Evolutionary conservation across 2,888 invertebrate genomes (phyloP), one percentile per base, ranked within the genome.

Genomic region (Rotaria magnacalcarata): DNA sequence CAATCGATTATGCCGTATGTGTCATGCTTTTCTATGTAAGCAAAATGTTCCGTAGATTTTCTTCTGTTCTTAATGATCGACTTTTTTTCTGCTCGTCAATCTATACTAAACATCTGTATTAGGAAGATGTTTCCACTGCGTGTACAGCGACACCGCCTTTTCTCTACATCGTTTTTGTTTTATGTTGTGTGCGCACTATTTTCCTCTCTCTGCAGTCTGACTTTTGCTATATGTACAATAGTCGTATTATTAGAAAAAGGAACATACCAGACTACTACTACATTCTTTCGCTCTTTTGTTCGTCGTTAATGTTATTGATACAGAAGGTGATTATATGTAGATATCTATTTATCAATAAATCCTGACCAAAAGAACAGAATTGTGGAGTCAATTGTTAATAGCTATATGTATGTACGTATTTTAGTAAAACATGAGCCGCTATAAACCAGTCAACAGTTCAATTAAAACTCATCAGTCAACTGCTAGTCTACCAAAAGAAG

Each of bases 401-500:
- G n/a, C n/a, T n/a, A 58, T 10, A 58, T n/a, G 2, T 67, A 43
- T 47, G 16, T 52, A 50, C 14, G 8, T 50, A 50, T 24, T 47
- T 47, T 24, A 80, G 47, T 80, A 43, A 21, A 27, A 67, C 43
- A 80, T 80, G 80, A 80, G 43, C 47, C 24, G 47, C 11, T 80
- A 80, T 80, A 43, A 80, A 47, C 24, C 80, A 47, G 47, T 5
- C 4, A 80, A n/a, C 34, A 80, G 80, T 80, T 80, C 80, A 16
- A 47, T 80, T 47, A 80, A 80, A n/a, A 80, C 47, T 80, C 80
- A 80, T 80, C n/a, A n/a, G n/a, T 80, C 80, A 47, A 34, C 24
- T 10, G 50, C 60, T 2, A 84, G 47, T 52, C 47, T 60, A 27
- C 60, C 84, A n/a, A 86, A 86, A 80, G 86, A 86, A 80, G 85